Base-by-base conservation (phyloP, 2,888 invertebrate genomes). In the Parapristionchus giblindavisi region DNA sequence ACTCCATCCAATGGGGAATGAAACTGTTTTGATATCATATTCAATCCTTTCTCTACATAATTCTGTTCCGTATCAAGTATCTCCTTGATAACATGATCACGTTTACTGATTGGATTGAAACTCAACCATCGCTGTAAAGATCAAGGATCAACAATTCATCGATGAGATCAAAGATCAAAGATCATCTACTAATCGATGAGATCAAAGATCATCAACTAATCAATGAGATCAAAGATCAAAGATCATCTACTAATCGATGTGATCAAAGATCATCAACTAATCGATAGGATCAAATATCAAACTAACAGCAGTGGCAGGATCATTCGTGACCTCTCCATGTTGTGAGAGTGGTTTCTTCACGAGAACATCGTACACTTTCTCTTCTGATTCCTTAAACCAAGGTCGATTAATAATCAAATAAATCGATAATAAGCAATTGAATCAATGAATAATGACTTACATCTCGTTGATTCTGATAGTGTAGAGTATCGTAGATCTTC, bases 31-130 rank as follows among this genome's bases (percentile, higher is more conserved):
- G 85, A 80, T 17, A 88, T 82, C 78, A 84, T 84, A 87, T 92
- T 92, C 72, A 99, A 91, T 17, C 96, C 97, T 87, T 84, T 82
- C 32, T 95, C 94, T 66, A 96, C 93, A 89, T 98, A 99, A 89
- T 98, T 98, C 86, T 73, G 73, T 89, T 99, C 99, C 0, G 99
- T 99, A 89, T 97, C 97, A 52, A 97, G 92, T 75, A 99, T 91
- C 89, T 99, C 99, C 80, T 89, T 89, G 29, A 91, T 88, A 80
- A 90, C 90, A 76, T 94, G 95, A 89, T 97, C 96, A 77, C 96
- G 91, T 89, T 96, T 96, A 89, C 95, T 95, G 82, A 88, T 83
- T 54, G 89, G 89, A 38, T 75, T 72, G 75, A 84, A 86, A 17
- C 61, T 68, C 43, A 78, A 75, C 75, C 81, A 84, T 24, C 61